phyloP scores from a whole-genome alignment of 1,140 invertebrate species.

The Pogonomyrmex californicus region DNA sequence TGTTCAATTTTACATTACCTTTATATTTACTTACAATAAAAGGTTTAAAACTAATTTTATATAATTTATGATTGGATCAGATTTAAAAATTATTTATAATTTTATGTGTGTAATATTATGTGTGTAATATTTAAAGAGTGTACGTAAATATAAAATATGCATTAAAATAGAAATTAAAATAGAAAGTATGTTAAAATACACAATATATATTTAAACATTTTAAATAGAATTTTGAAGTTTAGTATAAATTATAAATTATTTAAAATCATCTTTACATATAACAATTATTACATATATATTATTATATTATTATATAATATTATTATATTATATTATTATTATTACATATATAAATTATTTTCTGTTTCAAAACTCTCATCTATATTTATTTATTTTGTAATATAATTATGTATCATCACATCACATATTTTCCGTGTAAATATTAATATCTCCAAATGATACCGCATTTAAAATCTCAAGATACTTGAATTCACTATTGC shows the following conservation, averaged over 20 bases:
- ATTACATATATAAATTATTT: conserved; percentile 17
- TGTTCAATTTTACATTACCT: background rate
- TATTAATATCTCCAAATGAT: background rate
- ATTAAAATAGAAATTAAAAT: background rate
- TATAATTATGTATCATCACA: background rate
- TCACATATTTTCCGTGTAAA: background rate
- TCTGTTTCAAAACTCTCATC: background rate
- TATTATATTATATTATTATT: background rate
- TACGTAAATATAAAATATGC: too few relatives aligned
- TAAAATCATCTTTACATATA: background rate
- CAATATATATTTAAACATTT: background rate
- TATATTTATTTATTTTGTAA: background rate
- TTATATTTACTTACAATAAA: background rate
- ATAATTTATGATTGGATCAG: too few relatives aligned
- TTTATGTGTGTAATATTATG: background rate
- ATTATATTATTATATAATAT: too few relatives aligned
- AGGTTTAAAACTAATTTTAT: background rate
- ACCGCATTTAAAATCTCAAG: background rate
- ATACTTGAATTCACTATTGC: background rate
- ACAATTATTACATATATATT: too few relatives aligned
- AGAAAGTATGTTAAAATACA: background rate
- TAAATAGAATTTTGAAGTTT: background rate
- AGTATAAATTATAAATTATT: background rate
- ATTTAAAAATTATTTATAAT: background rate
- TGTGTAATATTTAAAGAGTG: too few relatives aligned